Evolutionary conservation across 2,888 invertebrate species (phyloP).

Genomic region (Alcis repandata): DNA sequence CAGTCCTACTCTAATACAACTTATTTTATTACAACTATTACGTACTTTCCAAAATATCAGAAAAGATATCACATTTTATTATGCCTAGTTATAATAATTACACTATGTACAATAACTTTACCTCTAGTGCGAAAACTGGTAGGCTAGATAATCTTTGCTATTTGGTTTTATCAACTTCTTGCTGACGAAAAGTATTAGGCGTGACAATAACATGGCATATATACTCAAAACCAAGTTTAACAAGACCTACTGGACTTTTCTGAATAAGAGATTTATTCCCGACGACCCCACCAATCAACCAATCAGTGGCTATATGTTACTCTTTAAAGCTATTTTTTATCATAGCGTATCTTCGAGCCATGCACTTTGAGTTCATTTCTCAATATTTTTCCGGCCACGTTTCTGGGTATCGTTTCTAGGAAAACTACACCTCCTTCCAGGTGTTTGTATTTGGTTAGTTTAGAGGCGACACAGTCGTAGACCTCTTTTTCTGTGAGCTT

Average conservation of each 20-base stretch:
- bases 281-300: neutral
- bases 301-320: neutral
- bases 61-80: conserved; percentile 48
- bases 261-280: neutral
- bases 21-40: conserved; percentile 28
- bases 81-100: conserved; percentile 37
- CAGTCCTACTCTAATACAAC: conserved; percentile 29
- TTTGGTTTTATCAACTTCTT: neutral
- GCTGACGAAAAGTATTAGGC: neutral
- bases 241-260: neutral
- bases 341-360: conserved; percentile 53
- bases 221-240: neutral
- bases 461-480: conserved; percentile 86
- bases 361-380: conserved; percentile 89
- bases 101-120: conserved; percentile 34
- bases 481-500: conserved; percentile 86
- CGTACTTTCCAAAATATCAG: conserved; percentile 22
- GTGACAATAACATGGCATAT: neutral
- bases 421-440: conserved; percentile 90
- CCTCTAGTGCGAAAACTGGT: neutral
- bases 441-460: conserved; percentile 91
- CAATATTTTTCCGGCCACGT: conserved; percentile 92
- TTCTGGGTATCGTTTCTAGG: conserved; percentile 90
- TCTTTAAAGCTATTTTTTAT: conserved; percentile 7
- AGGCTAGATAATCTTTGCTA: neutral